A percentile compares a stretch with the other conserved stretches of the same genome.
phyloP scores from a whole-genome alignment of 2,113 vertebrate species.

The Malurus cyaneus region DNA sequence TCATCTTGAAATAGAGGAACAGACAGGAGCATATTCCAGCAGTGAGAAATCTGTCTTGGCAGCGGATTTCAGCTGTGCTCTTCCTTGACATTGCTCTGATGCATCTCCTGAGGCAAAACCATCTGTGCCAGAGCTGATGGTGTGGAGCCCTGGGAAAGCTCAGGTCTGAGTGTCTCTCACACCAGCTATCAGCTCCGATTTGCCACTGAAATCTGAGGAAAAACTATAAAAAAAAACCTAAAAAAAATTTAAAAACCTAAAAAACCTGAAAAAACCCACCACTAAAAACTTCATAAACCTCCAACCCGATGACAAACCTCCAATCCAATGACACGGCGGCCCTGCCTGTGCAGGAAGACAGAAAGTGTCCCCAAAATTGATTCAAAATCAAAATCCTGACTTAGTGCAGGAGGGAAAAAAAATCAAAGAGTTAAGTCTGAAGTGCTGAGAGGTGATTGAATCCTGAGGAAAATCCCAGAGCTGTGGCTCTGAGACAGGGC shows the following conservation, averaged over 20 bases:
- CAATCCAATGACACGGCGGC: neutral
- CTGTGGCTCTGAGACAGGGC: neutral
- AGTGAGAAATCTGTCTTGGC: constrained; percentile 3
- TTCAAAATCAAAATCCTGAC: neutral
- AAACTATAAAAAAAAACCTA: no score
- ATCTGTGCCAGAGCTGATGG: neutral
- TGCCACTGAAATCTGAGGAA: neutral
- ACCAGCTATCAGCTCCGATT: neutral
- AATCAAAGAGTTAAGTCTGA: neutral
- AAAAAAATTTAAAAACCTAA: no score
- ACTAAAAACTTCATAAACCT: neutral
- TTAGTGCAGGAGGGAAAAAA: neutral
- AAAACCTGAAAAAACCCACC: neutral
- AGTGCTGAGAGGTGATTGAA: neutral
- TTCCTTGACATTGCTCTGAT: neutral
- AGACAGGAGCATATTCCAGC: neutral
- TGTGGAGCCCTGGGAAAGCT: neutral
- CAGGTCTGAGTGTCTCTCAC: neutral
- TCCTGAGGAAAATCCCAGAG: neutral
- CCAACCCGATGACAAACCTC: neutral
- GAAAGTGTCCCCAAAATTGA: neutral
- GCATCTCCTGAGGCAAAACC: neutral
- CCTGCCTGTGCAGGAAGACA: neutral
- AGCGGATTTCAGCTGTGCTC: neutral
- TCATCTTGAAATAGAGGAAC: neutral